These are phyloP conservation scores for Microplitis manilae DNA, from an alignment of 2,888 invertebrate species.

Conservation along the genomic window DNA sequence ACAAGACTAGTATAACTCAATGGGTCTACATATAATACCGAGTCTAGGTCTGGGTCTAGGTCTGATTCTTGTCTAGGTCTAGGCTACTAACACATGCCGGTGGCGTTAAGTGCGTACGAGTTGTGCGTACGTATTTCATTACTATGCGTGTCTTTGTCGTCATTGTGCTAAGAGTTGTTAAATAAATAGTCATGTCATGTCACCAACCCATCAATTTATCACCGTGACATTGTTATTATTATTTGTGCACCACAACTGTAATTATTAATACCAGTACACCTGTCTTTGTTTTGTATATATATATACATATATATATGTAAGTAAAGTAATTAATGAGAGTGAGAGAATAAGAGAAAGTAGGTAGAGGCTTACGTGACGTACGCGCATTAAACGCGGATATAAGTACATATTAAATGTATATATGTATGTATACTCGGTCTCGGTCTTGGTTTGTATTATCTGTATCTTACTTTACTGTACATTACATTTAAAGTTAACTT, in stretches of 20 bases:
- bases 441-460: no score
- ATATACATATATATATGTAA: no score
- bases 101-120: no score
- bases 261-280: not conserved
- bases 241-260: not conserved
- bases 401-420: not conserved
- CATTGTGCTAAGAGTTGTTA: no score
- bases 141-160: not conserved
- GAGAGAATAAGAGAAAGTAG: not conserved
- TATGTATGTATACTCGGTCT: not conserved
- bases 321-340: slow-evolving; percentile 6
- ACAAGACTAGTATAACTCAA: slow-evolving; percentile 67
- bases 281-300: not conserved
- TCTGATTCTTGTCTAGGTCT: slow-evolving; percentile 15
- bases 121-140: no score
- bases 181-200: not conserved
- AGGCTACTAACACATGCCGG: not conserved
- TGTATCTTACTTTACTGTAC: no score
- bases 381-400: slow-evolving; percentile 42
- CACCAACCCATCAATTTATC: slow-evolving; percentile 5
- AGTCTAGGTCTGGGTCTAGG: slow-evolving; percentile 69
- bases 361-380: slow-evolving; percentile 40
- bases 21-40: slow-evolving; percentile 62
- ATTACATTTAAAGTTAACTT: no score
- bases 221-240: not conserved